Conservation (phyloP, 23 tunicate genomes). For the Ciona savignyi region DNA sequence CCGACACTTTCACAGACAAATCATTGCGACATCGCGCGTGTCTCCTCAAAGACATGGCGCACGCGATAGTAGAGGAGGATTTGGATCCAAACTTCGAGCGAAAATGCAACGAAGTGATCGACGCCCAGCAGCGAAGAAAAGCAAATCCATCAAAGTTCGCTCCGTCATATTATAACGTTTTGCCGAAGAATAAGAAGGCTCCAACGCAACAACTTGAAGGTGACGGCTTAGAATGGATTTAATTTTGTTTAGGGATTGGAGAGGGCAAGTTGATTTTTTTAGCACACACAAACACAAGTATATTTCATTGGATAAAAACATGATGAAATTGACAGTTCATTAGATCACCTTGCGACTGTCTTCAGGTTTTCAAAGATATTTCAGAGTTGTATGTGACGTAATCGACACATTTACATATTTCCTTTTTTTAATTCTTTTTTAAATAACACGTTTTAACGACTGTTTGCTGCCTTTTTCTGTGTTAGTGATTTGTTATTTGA, state of each 20-base stretch:
- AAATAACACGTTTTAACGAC: too few species aligned
- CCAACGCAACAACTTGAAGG: neutral
- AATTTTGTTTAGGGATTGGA: neutral
- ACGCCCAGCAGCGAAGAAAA: slow-evolving; percentile 41
- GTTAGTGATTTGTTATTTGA: too few species aligned
- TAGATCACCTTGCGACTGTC: neutral
- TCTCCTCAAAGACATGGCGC: slow-evolving; percentile 65
- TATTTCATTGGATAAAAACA: too few species aligned
- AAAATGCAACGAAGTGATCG: slow-evolving; percentile 48
- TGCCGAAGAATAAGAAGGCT: slow-evolving; percentile 25
- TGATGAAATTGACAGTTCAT: too few species aligned
- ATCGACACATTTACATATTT: neutral
- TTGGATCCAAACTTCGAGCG: slow-evolving; percentile 78
- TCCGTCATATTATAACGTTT: slow-evolving; percentile 59
- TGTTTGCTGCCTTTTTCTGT: too few species aligned
- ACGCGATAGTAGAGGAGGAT: slow-evolving; percentile 65
- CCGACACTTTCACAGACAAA: slow-evolving; percentile 30
- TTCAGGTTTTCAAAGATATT: neutral
- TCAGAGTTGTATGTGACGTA: neutral
- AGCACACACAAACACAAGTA: neutral
- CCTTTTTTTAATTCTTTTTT: too few species aligned
- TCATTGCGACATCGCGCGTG: slow-evolving; percentile 86
- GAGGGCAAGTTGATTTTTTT: neutral
- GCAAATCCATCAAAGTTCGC: slow-evolving; percentile 50
- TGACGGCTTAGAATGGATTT: too few species aligned